A percentile compares a stretch with the other conserved stretches of the same genome.
Conservation (phyloP, 2,888 invertebrate genomes). For the Gasteruption jaculator region DNA sequence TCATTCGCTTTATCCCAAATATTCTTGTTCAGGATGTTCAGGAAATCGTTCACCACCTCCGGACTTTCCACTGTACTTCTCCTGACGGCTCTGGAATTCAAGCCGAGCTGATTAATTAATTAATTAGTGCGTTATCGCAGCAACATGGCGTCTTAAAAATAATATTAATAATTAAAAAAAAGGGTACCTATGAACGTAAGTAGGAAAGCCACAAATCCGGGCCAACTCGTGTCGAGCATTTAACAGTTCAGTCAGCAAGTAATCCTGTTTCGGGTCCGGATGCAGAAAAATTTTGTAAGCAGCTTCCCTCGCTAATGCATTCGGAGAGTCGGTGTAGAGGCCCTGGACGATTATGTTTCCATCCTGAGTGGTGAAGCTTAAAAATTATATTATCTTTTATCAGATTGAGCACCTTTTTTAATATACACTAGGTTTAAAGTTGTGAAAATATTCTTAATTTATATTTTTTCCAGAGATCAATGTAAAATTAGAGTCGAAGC, state of each 20-base stretch:
- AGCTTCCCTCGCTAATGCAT: conserved; percentile 76
- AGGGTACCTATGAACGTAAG: conserved; percentile 75
- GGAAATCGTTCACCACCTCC: conserved; percentile 72
- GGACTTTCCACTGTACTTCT: conserved; percentile 84
- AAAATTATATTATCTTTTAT: conserved; percentile 20
- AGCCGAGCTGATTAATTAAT: conserved; percentile 7
- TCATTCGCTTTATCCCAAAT: conserved; percentile 64
- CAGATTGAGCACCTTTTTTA: no score
- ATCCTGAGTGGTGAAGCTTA: conserved; percentile 63
- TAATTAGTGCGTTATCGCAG: conserved; percentile 1
- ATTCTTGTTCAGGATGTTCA: conserved; percentile 70
- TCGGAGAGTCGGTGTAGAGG: conserved; percentile 77
- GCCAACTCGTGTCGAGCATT: conserved; percentile 76
- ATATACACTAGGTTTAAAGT: no score
- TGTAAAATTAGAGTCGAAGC: no score
- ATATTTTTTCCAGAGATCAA: no score
- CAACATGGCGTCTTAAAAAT: no score
- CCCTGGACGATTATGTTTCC: conserved; percentile 74
- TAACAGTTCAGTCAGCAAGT: conserved; percentile 68
- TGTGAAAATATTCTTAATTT: no score
- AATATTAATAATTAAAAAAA: conserved; percentile 4
- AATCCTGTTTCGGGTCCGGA: conserved; percentile 73
- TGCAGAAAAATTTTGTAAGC: conserved; percentile 83
- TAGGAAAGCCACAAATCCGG: conserved; percentile 79
- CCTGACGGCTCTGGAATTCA: conserved; percentile 75